phyloP scores from a whole-genome alignment of 1,140 invertebrate genomes.

The Aphelinus certus region DNA sequence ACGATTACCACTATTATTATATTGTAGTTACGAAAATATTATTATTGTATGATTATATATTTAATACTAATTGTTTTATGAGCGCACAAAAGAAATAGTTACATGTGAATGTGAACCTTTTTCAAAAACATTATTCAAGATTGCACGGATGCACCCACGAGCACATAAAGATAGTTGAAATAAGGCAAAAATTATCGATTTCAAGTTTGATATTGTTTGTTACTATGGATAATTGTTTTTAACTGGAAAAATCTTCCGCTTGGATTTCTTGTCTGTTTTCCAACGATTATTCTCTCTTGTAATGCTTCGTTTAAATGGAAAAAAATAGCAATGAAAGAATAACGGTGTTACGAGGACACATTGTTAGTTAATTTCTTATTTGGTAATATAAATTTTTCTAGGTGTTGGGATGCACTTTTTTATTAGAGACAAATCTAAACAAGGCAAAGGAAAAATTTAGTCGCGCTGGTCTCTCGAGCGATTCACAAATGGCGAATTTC shows the following conservation, averaged over 20 bases:
- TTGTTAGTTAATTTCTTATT: conserved; percentile 40
- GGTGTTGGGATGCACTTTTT: conserved; percentile 55
- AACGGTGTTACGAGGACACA: conserved; percentile 30
- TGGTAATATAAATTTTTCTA: conserved; percentile 45
- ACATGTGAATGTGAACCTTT: conserved; percentile 10
- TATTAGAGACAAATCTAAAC: conserved; percentile 26
- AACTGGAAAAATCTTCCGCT: conserved; percentile 35
- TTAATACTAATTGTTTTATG: conserved; percentile 47
- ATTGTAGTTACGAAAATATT: conserved; percentile 36
- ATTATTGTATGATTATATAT: conserved; percentile 46
- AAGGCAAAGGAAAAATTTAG: conserved; percentile 41
- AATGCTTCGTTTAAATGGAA: conserved; percentile 8
- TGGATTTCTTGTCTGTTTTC: conserved; percentile 29
- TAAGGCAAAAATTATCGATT: conserved; percentile 43
- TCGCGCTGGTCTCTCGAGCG: conserved; percentile 33
- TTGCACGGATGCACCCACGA: conserved; percentile 28
- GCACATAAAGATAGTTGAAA: conserved; percentile 25
- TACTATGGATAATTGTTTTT: conserved; percentile 43
- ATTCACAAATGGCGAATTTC: conserved; percentile 21
- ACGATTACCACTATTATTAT: conserved; percentile 45
- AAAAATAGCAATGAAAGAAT: conserved; percentile 7
- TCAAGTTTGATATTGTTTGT: conserved; percentile 42
- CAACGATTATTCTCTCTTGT: conserved; percentile 6
- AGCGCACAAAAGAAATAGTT: conserved; percentile 41
- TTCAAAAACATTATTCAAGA: conserved; percentile 16